Conservation (phyloP, 2,113 vertebrate species). For the Pholis gunnellus region DNA sequence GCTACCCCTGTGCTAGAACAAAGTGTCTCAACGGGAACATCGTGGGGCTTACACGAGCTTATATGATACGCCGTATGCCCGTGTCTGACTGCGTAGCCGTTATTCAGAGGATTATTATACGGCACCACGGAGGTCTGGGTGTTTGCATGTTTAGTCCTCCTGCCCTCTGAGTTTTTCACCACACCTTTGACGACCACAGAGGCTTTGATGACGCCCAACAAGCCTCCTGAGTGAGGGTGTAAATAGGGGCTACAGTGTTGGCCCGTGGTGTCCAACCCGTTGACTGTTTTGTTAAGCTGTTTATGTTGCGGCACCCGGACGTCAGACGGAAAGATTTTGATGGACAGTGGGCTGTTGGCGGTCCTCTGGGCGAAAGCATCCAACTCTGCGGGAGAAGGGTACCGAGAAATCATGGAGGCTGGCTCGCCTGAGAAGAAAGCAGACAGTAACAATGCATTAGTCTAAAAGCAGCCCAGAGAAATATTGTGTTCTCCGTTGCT, state of each 20-base stretch:
- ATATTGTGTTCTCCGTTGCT: slow-evolving; percentile 3
- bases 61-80: slow-evolving; percentile 86
- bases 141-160: slow-evolving; percentile 91
- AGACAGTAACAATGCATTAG: slow-evolving; percentile 33
- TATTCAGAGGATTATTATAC: slow-evolving; percentile 86
- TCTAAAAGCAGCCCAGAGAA: not conserved
- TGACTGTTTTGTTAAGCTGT: slow-evolving; percentile 94
- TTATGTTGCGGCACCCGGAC: slow-evolving; percentile 98
- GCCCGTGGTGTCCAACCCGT: slow-evolving; percentile 94
- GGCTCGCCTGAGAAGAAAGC: slow-evolving; percentile 85
- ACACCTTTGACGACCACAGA: slow-evolving; percentile 83
- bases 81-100: slow-evolving; percentile 87
- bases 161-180: slow-evolving; percentile 92
- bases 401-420: slow-evolving; percentile 86
- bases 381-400: slow-evolving; percentile 95
- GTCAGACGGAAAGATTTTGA: slow-evolving; percentile 98
- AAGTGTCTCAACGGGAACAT: slow-evolving; percentile 82
- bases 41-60: slow-evolving; percentile 86
- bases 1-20: slow-evolving; percentile 86
- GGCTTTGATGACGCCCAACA: slow-evolving; percentile 90
- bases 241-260: slow-evolving; percentile 90
- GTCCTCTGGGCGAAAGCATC: slow-evolving; percentile 97
- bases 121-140: slow-evolving; percentile 89
- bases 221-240: slow-evolving; percentile 82
- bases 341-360: slow-evolving; percentile 93